A percentile compares a stretch with the other conserved stretches of the same genome.
Conservation (phyloP, 2,888 invertebrate species). For the Drosophila testacea region DNA sequence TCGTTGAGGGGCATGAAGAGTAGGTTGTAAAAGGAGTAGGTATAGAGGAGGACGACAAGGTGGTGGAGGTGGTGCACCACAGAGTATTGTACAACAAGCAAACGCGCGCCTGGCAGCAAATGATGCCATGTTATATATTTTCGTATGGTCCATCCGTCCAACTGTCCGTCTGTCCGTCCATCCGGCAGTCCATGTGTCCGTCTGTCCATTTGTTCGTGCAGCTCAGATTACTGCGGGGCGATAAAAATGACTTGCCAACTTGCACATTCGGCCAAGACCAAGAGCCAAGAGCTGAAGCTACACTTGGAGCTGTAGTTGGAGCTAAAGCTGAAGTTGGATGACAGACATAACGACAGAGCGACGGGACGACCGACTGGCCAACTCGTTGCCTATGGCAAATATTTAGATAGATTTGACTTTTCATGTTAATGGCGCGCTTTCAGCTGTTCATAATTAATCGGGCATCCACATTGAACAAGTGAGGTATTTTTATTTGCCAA, state of each 20-base stretch:
- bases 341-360: conserved; percentile 15
- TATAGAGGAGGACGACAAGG: conserved; percentile 1
- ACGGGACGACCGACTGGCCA: conserved; percentile 38
- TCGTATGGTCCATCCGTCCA: conserved; percentile 42
- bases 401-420: conserved; percentile 81
- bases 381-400: conserved; percentile 69
- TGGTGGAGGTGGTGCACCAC: conserved; percentile 25
- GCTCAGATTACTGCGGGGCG: conserved; percentile 78
- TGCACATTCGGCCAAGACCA: conserved; percentile 75
- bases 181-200: conserved; percentile 40
- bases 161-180: conserved; percentile 44
- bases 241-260: conserved; percentile 80
- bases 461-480: conserved; percentile 74
- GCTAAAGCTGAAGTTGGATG: conserved; percentile 19
- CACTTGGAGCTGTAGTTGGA: conserved; percentile 4
- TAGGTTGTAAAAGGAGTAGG: conserved; percentile 28
- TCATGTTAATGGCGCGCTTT: conserved; percentile 81
- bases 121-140: conserved; percentile 78
- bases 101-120: conserved; percentile 78
- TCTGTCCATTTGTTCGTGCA: conserved; percentile 74
- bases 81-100: conserved; percentile 74
- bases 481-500: conserved; percentile 73
- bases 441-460: conserved; percentile 80
- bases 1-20: conserved; percentile 14
- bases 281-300: conserved; percentile 24